These are phyloP conservation scores for Zaprionus bogoriensis DNA, from an alignment of 2,888 invertebrate species.

Conservation along the genomic window DNA sequence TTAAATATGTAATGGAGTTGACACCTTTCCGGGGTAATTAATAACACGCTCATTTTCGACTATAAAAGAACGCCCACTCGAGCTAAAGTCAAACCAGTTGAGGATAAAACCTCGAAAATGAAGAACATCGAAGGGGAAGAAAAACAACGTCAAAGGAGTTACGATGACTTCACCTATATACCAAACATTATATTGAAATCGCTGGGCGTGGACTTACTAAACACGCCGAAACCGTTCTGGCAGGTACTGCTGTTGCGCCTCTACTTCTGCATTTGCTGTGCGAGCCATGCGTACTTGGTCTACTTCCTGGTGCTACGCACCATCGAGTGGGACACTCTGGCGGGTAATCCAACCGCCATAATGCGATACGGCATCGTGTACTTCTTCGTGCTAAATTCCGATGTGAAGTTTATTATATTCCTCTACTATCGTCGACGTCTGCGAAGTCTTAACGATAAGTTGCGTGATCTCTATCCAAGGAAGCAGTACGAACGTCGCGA, in stretches of 20 bases:
- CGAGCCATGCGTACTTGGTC: slow-evolving; percentile 16
- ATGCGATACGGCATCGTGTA: slow-evolving; percentile 41
- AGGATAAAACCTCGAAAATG: slow-evolving; percentile 4
- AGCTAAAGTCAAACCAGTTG: slow-evolving; percentile 8
- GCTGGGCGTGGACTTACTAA: slow-evolving; percentile 45
- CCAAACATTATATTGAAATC: slow-evolving; percentile 37
- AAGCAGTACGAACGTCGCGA: neutral
- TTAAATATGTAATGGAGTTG: no score
- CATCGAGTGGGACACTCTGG: slow-evolving; percentile 33
- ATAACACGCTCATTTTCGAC: neutral
- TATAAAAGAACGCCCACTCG: slow-evolving; percentile 23
- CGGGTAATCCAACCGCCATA: slow-evolving; percentile 23
- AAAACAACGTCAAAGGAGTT: slow-evolving; percentile 23
- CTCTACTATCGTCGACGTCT: slow-evolving; percentile 22
- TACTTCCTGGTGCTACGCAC: slow-evolving; percentile 23
- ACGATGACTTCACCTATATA: slow-evolving; percentile 46
- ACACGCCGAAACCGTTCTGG: slow-evolving; percentile 31
- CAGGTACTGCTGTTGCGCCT: slow-evolving; percentile 3
- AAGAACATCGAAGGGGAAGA: neutral
- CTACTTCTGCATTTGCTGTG: slow-evolving; percentile 19
- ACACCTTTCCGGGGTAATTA: neutral
- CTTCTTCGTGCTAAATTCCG: slow-evolving; percentile 32
- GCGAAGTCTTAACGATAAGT: slow-evolving; percentile 2
- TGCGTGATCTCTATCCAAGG: slow-evolving; percentile 29
- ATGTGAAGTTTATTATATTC: slow-evolving; percentile 36